phyloP scores from a whole-genome alignment of 2,797 vertebrate species.

The Platalea minor region DNA sequence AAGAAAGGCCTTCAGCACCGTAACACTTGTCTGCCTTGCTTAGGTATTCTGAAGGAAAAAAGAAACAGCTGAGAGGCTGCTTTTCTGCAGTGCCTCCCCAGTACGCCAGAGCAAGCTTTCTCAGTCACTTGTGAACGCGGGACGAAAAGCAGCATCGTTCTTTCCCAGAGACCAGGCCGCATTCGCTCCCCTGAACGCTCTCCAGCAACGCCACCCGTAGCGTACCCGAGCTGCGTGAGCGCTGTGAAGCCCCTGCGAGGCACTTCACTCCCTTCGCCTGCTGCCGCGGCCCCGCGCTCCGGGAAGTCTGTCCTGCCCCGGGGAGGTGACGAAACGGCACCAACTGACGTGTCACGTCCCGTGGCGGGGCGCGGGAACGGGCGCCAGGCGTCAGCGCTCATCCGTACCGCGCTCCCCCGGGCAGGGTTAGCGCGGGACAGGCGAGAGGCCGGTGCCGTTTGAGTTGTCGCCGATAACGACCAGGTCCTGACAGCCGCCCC shows the following conservation, averaged over 20 bases:
- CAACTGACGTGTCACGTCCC: accelerated
- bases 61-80: accelerated
- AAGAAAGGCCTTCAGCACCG: neutral
- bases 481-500: too few relatives aligned
- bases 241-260: neutral
- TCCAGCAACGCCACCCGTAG: neutral
- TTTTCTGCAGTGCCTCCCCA: neutral
- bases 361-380: accelerated
- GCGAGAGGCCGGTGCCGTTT: accelerated
- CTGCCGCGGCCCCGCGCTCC: too few relatives aligned
- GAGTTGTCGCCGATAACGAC: too few relatives aligned
- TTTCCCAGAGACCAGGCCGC: neutral
- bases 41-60: neutral
- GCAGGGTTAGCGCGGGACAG: accelerated
- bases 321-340: accelerated
- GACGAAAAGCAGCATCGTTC: neutral
- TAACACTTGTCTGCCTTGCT: neutral
- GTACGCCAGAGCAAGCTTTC: too few relatives aligned
- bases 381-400: accelerated
- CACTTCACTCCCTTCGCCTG: neutral
- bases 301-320: neutral
- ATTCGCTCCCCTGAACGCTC: neutral
- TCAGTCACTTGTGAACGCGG: accelerated
- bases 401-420: accelerated
- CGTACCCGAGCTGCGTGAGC: accelerated